phyloP scores from a whole-genome alignment of 2,888 invertebrate genomes.

The Andrena bucephala region DNA sequence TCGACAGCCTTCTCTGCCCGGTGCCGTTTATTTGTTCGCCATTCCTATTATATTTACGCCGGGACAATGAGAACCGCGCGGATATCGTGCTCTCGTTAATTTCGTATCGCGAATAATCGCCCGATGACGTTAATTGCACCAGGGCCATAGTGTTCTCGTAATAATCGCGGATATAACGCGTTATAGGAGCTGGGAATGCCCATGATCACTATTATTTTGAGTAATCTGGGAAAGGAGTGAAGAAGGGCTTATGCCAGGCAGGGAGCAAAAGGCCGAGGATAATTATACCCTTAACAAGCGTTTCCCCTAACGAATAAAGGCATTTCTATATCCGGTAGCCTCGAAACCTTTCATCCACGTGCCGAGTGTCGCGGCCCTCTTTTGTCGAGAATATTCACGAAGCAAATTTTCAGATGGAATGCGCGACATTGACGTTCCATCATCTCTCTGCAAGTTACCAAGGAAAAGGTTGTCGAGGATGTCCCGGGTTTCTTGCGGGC shows the following conservation, averaged over 20 bases:
- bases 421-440: slow-evolving; percentile 52
- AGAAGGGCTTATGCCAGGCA: not conserved
- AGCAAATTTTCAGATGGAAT: slow-evolving; percentile 25
- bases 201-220: slow-evolving; percentile 16
- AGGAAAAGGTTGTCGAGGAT: slow-evolving; percentile 49
- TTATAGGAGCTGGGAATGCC: not conserved
- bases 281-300: slow-evolving; percentile 75
- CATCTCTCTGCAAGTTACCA: slow-evolving; percentile 10
- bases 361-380: slow-evolving; percentile 42
- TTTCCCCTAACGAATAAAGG: slow-evolving; percentile 60
- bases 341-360: slow-evolving; percentile 43
- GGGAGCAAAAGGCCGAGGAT: slow-evolving; percentile 32
- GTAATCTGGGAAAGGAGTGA: slow-evolving; percentile 16
- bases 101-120: not conserved
- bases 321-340: slow-evolving; percentile 47
- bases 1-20: not conserved
- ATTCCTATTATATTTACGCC: slow-evolving; percentile 28
- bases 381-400: slow-evolving; percentile 64
- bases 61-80: not conserved
- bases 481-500: slow-evolving; percentile 34
- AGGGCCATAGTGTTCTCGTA: not conserved
- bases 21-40: not conserved
- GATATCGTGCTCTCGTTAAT: slow-evolving; percentile 26
- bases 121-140: slow-evolving; percentile 21
- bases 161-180: not conserved